Conservation (phyloP, 2,113 vertebrate genomes). For the Ceratotherium simum region DNA sequence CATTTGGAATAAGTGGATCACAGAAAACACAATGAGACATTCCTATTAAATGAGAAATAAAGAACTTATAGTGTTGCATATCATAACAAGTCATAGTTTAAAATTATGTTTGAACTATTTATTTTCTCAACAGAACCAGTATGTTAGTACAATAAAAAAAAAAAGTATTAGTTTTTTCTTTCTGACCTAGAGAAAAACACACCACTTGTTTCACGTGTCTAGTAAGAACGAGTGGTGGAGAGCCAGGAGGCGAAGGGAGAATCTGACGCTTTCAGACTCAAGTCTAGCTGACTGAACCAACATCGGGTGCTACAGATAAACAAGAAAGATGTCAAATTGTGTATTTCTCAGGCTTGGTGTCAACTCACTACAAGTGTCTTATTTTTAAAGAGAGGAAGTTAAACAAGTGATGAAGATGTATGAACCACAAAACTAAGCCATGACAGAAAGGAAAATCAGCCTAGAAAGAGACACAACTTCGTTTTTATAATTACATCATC, state of each 20-base stretch:
- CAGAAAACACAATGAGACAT: background rate
- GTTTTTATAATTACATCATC: background rate
- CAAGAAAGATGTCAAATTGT: background rate
- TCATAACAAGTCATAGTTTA: background rate
- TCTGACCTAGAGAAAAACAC: background rate
- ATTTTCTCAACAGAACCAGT: background rate
- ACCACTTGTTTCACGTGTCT: background rate
- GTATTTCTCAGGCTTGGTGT: conserved; percentile 23
- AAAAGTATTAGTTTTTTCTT: background rate
- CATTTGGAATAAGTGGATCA: background rate
- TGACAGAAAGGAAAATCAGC: background rate
- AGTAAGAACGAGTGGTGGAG: background rate
- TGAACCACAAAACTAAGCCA: background rate
- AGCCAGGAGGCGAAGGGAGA: background rate
- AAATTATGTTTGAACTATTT: conserved; percentile 36
- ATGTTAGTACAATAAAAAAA: background rate
- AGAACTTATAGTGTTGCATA: background rate
- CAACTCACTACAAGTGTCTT: conserved; percentile 26
- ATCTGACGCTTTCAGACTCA: background rate
- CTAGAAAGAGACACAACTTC: background rate
- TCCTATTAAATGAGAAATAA: background rate
- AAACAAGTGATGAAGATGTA: background rate
- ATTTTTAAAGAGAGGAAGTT: conserved; percentile 49
- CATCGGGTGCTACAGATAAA: background rate
- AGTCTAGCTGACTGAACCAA: conserved; percentile 42